Conservation (phyloP, 1,140 invertebrate genomes). For the Panagrolaimus sp. region DNA sequence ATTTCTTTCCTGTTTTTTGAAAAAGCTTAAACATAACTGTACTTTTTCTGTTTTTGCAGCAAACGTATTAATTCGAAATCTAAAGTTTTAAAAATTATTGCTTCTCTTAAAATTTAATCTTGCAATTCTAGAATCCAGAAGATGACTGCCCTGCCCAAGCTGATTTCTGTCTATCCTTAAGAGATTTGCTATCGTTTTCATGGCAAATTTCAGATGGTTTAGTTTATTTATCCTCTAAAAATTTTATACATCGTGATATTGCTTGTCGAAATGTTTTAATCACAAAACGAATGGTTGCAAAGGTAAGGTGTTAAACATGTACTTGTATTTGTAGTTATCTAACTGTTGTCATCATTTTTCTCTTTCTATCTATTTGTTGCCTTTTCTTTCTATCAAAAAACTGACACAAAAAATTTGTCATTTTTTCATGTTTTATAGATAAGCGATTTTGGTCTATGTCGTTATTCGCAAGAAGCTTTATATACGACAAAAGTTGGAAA, state of each 20-base stretch:
- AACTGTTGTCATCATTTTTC: too few species aligned
- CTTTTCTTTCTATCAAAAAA: too few species aligned
- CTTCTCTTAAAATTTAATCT: too few species aligned
- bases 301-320: too few species aligned
- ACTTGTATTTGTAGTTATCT: too few species aligned
- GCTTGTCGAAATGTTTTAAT: slow-evolving; percentile 60
- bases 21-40: too few species aligned
- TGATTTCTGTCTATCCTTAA: slow-evolving; percentile 20
- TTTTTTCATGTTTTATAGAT: slow-evolving; percentile 7
- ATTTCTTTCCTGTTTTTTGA: too few species aligned
- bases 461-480: slow-evolving; percentile 18
- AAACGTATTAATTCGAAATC: too few species aligned
- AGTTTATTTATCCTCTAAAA: slow-evolving; percentile 58
- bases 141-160: neutral
- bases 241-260: slow-evolving; percentile 62
- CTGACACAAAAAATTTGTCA: too few species aligned
- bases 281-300: slow-evolving; percentile 13
- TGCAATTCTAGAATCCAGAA: neutral
- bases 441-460: slow-evolving; percentile 24
- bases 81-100: too few species aligned
- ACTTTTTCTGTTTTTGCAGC: too few species aligned
- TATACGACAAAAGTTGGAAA: slow-evolving; percentile 30
- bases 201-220: slow-evolving; percentile 57
- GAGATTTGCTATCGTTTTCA: slow-evolving; percentile 54
- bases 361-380: neutral